These are phyloP conservation scores for Callyntrura sp. DNA, from an alignment of 2,888 invertebrate genomes.

Conservation along the genomic window DNA sequence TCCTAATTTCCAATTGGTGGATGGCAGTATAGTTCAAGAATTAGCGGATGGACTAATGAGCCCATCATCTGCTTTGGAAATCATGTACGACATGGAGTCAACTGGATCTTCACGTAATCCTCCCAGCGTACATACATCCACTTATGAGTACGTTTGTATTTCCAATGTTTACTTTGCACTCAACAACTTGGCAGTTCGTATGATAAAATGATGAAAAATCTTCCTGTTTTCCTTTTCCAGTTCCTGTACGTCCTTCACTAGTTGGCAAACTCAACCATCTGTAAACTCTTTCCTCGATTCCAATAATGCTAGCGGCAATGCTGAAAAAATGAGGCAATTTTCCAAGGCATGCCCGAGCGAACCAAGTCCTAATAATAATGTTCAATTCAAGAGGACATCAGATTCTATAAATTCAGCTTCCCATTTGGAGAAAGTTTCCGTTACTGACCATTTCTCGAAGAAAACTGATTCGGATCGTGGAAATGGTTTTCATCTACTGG, in stretches of 20 bases:
- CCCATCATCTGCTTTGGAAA: slow-evolving; percentile 20
- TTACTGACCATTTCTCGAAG: not conserved
- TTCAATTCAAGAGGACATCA: slow-evolving; percentile 2
- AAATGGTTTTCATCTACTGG: not conserved
- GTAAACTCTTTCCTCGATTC: not conserved
- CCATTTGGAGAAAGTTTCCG: not conserved
- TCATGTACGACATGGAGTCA: slow-evolving; percentile 57
- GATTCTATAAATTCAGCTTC: slow-evolving; percentile 51
- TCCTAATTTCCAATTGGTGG: not conserved
- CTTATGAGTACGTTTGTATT: slow-evolving; percentile 39
- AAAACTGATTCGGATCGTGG: not conserved
- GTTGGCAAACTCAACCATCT: not conserved
- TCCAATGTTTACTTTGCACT: not conserved
- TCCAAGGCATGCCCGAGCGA: too few relatives aligned
- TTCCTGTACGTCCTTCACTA: slow-evolving; percentile 55
- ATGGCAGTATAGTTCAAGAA: not conserved
- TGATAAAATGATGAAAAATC: not conserved
- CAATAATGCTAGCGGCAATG: not conserved
- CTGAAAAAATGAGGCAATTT: too few relatives aligned
- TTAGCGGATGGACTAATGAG: slow-evolving; percentile 27
- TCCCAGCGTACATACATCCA: slow-evolving; percentile 10
- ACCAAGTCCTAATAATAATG: not conserved
- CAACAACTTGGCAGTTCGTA: too few relatives aligned
- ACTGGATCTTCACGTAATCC: not conserved
- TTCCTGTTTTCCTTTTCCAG: not conserved